Conservation (phyloP, 2,113 vertebrate genomes). For the Tenebrosternarchus preto region DNA sequence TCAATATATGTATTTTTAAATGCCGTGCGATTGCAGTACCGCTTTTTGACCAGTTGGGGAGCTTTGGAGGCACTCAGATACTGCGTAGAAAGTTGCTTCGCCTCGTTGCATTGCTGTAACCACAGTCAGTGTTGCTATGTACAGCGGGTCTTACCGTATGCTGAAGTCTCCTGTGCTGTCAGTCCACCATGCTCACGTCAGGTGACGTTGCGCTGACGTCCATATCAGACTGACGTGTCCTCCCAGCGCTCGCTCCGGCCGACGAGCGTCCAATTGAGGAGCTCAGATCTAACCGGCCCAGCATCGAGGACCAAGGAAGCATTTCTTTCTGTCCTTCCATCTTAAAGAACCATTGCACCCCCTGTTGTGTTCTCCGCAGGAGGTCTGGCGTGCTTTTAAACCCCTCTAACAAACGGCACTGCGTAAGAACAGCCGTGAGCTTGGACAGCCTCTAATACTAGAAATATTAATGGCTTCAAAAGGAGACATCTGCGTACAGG, state of each 20-base stretch:
- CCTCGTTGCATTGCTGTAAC: too few species aligned
- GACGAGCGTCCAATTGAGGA: not conserved
- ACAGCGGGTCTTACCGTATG: too few species aligned
- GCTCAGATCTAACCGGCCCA: not conserved
- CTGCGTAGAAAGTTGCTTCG: not conserved
- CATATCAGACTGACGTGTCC: not conserved
- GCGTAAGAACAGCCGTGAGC: constrained; percentile 65
- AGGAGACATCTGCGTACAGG: constrained; percentile 71
- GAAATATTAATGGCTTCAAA: constrained; percentile 76
- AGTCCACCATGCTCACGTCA: not conserved
- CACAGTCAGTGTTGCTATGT: too few species aligned
- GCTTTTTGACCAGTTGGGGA: too few species aligned
- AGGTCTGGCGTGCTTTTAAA: constrained; percentile 21
- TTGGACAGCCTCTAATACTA: constrained; percentile 64
- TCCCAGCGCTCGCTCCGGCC: not conserved
- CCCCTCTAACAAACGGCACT: constrained; percentile 54
- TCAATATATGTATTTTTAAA: too few species aligned
- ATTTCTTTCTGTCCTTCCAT: not conserved
- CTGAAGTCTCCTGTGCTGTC: not conserved
- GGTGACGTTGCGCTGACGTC: not conserved
- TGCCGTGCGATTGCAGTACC: too few species aligned
- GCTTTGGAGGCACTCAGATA: not conserved
- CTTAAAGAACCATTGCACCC: constrained; percentile 56
- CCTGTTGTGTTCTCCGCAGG: constrained; percentile 74
- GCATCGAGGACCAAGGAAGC: not conserved